These are phyloP conservation scores for Delia radicum DNA, from an alignment of 1,140 invertebrate genomes.

Conservation along the genomic window DNA sequence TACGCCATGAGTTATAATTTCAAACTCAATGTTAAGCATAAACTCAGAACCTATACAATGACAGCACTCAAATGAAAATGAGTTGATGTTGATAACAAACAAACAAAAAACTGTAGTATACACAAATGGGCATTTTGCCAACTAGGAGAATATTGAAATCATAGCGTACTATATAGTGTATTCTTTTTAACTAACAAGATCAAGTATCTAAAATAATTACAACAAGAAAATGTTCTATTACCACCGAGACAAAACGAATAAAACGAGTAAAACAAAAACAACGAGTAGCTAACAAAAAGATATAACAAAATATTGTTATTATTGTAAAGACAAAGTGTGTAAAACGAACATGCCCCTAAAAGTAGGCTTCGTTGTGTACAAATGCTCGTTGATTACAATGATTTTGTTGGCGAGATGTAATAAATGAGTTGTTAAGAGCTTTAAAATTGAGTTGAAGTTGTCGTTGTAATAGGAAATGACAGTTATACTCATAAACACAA, in stretches of 20 bases:
- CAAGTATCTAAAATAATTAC: not conserved
- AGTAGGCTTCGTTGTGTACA: not conserved
- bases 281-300: not conserved
- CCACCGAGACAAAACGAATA: not conserved
- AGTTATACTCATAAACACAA: not conserved
- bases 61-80: not conserved
- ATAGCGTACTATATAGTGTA: not conserved
- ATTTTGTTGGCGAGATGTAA: not conserved
- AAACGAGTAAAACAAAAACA: not conserved
- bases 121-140: conserved; percentile 20
- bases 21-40: no score
- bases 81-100: not conserved
- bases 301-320: no score
- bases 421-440: no score
- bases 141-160: not conserved
- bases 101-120: conserved; percentile 10
- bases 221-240: not conserved
- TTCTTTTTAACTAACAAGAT: not conserved
- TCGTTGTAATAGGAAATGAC: not conserved
- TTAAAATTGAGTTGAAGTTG: no score
- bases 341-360: conserved; percentile 4
- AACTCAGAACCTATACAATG: not conserved
- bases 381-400: not conserved
- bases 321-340: not conserved
- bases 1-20: no score